Conservation (phyloP, 2,888 invertebrate genomes). For the Operophtera brumata region DNA sequence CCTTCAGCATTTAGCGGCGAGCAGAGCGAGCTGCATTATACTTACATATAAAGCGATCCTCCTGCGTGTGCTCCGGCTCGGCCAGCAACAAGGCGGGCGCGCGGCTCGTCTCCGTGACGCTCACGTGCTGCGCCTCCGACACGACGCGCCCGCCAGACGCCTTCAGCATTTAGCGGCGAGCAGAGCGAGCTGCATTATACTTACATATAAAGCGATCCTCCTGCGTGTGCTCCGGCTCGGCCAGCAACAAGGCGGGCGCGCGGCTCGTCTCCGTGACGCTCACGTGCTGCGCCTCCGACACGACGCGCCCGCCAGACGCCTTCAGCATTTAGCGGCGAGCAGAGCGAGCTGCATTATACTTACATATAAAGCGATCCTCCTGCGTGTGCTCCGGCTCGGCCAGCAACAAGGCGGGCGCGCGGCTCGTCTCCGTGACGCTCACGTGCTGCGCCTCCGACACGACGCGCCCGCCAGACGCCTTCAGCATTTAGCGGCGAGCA, state of each 20-base stretch:
- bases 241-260: conserved; percentile 58
- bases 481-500: no score
- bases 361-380: conserved; percentile 66
- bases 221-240: conserved; percentile 68
- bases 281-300: conserved; percentile 39
- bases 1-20: no score
- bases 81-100: conserved; percentile 62
- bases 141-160: conserved; percentile 63
- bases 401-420: conserved; percentile 53
- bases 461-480: conserved; percentile 61
- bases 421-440: conserved; percentile 34
- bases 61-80: conserved; percentile 68
- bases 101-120: conserved; percentile 34
- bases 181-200: no score
- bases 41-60: conserved; percentile 66
- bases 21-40: no score
- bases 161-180: no score
- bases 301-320: conserved; percentile 62
- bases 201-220: conserved; percentile 67
- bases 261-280: conserved; percentile 35
- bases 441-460: conserved; percentile 42
- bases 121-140: conserved; percentile 37
- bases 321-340: no score
- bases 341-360: no score
- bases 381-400: conserved; percentile 70